These are phyloP conservation scores for Circaetus gallicus DNA, from an alignment of 2,113 vertebrate species.

Conservation along the genomic window DNA sequence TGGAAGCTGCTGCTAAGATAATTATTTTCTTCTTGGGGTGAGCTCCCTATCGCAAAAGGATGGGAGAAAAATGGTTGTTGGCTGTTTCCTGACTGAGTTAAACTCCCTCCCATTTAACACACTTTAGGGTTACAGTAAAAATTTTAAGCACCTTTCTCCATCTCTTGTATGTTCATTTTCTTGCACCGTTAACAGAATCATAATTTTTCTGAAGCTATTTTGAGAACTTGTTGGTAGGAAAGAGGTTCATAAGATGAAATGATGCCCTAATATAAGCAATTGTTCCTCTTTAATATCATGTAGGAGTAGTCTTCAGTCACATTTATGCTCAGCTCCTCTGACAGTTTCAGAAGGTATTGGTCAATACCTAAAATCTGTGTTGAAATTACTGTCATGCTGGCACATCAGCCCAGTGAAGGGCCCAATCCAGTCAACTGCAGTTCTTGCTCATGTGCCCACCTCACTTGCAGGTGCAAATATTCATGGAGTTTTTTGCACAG, in stretches of 20 bases:
- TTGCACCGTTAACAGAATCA: not conserved
- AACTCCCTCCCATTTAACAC: not conserved
- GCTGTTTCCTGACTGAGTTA: not conserved
- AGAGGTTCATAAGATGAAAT: not conserved
- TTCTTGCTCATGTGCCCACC: not conserved
- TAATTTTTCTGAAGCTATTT: constrained; percentile 27
- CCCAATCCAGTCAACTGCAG: not conserved
- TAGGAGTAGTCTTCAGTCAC: not conserved
- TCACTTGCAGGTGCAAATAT: not conserved
- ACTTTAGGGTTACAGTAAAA: not conserved
- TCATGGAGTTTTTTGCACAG: not conserved
- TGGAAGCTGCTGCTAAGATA: not conserved
- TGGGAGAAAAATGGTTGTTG: not conserved
- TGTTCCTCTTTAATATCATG: not conserved
- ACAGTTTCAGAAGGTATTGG: not conserved
- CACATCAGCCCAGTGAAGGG: not conserved
- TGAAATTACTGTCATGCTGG: not conserved
- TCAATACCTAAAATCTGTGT: not conserved
- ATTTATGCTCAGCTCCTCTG: not conserved
- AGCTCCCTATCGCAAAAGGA: not conserved
- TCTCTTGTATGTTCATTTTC: not conserved
- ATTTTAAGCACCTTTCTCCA: not conserved
- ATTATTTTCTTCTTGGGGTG: not conserved
- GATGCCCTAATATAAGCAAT: not conserved
- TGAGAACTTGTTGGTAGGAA: not conserved